These are phyloP conservation scores for Drosophila tani DNA, from an alignment of 1,140 invertebrate genomes.

Conservation along the genomic window DNA sequence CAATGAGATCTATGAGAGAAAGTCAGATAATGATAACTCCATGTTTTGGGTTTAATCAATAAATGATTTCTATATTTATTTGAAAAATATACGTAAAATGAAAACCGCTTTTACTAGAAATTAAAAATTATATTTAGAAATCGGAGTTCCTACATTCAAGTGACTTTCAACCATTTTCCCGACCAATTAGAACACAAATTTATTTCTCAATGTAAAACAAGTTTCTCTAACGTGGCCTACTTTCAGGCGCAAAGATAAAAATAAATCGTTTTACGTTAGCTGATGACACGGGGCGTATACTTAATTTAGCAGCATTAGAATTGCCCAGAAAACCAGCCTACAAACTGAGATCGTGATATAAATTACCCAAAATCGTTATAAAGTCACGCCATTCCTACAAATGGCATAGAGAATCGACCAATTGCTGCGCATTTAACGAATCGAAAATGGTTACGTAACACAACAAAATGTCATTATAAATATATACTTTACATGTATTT, in stretches of 20 bases:
- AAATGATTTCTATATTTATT: too few relatives aligned
- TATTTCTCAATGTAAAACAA: not conserved
- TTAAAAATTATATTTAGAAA: too few relatives aligned
- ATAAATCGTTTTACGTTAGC: not conserved
- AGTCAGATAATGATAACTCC: too few relatives aligned
- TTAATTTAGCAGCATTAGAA: not conserved
- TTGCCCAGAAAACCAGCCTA: not conserved
- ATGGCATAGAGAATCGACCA: not conserved
- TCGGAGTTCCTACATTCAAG: too few relatives aligned
- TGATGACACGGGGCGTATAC: not conserved
- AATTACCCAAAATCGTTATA: not conserved
- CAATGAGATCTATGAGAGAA: too few relatives aligned
- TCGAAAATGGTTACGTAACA: slow-evolving; percentile 57
- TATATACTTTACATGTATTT: slow-evolving; percentile 74
- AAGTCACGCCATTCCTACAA: slow-evolving; percentile 1
- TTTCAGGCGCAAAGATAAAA: not conserved
- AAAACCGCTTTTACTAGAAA: too few relatives aligned
- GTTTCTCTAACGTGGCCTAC: not conserved
- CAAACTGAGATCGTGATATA: not conserved
- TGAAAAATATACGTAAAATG: too few relatives aligned
- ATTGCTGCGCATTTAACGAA: not conserved
- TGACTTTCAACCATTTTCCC: too few relatives aligned
- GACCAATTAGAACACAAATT: not conserved
- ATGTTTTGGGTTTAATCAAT: too few relatives aligned
- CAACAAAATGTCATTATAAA: slow-evolving; percentile 49